Conservation (phyloP, 1,140 invertebrate genomes). For the Psilanteris sp. region DNA sequence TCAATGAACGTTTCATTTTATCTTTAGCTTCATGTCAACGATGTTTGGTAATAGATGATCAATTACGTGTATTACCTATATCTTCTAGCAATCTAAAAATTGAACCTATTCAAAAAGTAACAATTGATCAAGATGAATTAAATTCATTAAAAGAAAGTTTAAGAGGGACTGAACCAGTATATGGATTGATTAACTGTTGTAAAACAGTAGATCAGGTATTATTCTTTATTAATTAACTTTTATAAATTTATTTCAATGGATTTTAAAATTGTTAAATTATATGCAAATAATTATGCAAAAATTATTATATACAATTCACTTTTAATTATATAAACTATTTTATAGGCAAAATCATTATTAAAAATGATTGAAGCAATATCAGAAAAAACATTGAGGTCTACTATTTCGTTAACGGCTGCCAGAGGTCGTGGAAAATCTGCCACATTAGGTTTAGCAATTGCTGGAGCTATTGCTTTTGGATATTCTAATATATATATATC, state of each 20-base stretch:
- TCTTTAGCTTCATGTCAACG: constrained; percentile 92
- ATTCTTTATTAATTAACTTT: constrained; percentile 2
- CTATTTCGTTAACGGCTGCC: constrained; percentile 96
- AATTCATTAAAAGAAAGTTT: constrained; percentile 87
- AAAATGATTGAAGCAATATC: constrained; percentile 97
- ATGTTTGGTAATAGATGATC: constrained; percentile 96
- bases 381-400: constrained; percentile 93
- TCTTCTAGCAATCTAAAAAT: constrained; percentile 93
- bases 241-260: no score
- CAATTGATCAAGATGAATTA: constrained; percentile 83
- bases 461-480: constrained; percentile 90
- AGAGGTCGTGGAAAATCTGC: constrained; percentile 99
- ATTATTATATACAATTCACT: no score
- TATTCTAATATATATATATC: constrained; percentile 99
- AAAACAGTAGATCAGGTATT: constrained; percentile 94
- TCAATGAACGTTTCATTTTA: constrained; percentile 97
- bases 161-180: constrained; percentile 94
- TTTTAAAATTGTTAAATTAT: no score
- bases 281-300: no score
- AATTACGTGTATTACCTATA: constrained; percentile 94
- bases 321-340: background rate
- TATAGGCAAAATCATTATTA: constrained; percentile 90
- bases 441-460: constrained; percentile 95
- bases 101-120: constrained; percentile 82
- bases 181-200: constrained; percentile 93